Evolutionary conservation across 1,140 invertebrate genomes (phyloP), one percentile per base, ranked within the genome.

Genomic region (Drosophila navojoa): DNA sequence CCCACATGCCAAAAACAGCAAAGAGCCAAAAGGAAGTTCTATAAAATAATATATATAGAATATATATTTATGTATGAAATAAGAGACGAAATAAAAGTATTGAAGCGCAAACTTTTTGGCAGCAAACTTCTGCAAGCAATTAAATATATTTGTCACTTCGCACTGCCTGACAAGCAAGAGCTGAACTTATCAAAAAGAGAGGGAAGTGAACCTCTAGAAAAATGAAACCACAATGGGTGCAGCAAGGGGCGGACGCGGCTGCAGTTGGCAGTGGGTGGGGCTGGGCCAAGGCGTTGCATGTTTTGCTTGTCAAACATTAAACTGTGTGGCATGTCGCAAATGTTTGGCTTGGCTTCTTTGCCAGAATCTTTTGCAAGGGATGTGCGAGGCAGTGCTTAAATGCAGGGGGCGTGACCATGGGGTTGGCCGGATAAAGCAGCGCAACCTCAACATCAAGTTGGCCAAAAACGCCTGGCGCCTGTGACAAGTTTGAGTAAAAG

Each of bases 111-210:
- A 86, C 59, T 87, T 87, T 77, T 67, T 67, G 63, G 47, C 53
- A 54, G 57, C 64, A 78, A 86, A 86, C 71, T 86, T 87, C 81
- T 73, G 75, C 82, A 76, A 87, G 82, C 81, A 86, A 86, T 86
- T 86, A 86, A 81, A 86, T 79, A 70, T 85, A 87, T 87, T 86
- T 87, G 79, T 87, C 81, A 86, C 82, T 87, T 79, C 54, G 67
- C 76, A 86, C 79, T 69, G 76, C 68, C 82, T 87, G 82, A 87
- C 81, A 87, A 81, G 71, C 63, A 54, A 62, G 78, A 79, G 75
- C 57, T 70, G 60, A 80, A 79, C 67, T 71, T 81, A 60, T 68
- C 75, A 32, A 74, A 57, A 58, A 44, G 29, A 77, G 66, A 32
- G 4, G 74, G 63, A 70, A 80, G 64, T 53, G 49, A 16, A 5